Percentiles rank a stretch among this genome's conserved stretches.
Conservation (phyloP, 1,140 invertebrate species). For the Caerostris extrusa region DNA sequence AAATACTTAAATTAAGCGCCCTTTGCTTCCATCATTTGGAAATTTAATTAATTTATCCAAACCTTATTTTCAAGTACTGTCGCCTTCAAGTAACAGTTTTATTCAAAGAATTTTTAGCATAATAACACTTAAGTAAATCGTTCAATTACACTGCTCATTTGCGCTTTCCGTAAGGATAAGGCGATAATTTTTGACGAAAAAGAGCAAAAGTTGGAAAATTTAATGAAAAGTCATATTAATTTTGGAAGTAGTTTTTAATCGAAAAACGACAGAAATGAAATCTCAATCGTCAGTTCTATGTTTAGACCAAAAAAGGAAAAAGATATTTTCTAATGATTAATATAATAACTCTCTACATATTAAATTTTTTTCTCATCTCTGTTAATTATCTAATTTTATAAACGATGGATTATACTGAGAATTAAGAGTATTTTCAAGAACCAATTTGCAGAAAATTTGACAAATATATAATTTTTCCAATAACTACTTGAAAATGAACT, state of each 20-base stretch:
- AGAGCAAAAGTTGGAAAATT: background rate
- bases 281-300: background rate
- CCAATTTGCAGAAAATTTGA: no score
- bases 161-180: background rate
- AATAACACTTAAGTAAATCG: background rate
- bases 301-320: background rate
- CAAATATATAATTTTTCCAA: no score
- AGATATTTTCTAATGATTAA: background rate
- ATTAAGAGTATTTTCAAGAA: no score
- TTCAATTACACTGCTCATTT: background rate
- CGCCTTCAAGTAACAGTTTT: conserved; percentile 7
- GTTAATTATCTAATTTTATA: no score
- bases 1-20: background rate
- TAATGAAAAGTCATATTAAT: conserved; percentile 11
- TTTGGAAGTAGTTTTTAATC: background rate
- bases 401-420: no score
- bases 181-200: background rate
- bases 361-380: no score
- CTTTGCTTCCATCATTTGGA: background rate
- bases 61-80: conserved; percentile 8
- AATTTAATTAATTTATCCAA: conserved; percentile 10
- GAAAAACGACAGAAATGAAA: background rate
- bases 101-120: background rate
- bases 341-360: no score
- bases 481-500: no score